Evolutionary conservation across 2,113 vertebrate genomes (phyloP), one percentile per base, ranked within the genome.

Genomic region (Progne subis): DNA sequence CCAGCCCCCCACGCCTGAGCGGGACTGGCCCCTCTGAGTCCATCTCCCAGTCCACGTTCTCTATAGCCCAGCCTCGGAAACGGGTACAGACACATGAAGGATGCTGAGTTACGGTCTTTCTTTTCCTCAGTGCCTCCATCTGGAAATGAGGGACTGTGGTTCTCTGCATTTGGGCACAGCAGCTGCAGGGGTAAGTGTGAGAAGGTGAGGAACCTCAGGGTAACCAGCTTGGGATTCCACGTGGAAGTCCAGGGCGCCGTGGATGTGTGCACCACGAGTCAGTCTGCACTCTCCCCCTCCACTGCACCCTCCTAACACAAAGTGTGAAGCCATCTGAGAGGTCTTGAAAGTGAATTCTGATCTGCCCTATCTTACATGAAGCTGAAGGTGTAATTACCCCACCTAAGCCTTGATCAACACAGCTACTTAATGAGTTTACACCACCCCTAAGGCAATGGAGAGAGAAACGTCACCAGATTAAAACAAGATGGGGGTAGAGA

Each of bases 181-280:
- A 65, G 43, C 29, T 88, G 67, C 44, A 59, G 64, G 29, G 23
- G 2, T 52, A 12, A 55, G 46, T 9, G 41, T 41, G 61, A 71
- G 46, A 49, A 75, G 50, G 43, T 26, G 34, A 75, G 60, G 18
- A 71, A 3, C 23, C 24, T 18, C 18, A 37, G 3, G 0, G 39
- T 14, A 9, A 31, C 18, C 64, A 94, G 29, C 32, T 26, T 0
- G 16, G 76, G 34, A 9, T 67, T 53, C 41, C 47, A 5, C 1
- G 3, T 17, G 70, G 37, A 28, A 52, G 26, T 2, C 2, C 19
- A 1, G 2, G 5, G 37, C 56, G 32, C 53, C 50, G 10, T 1
- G 31, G 52, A 4, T 23, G 23, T 8, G 8, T 1, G 1, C 17
- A 43, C 28, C 43, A 2, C 0, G 29, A 8, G 11, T 9, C 25